These are phyloP conservation scores for Petrocephalus microphthalmus DNA, from an alignment of 2,113 vertebrate species.

Conservation along the genomic window DNA sequence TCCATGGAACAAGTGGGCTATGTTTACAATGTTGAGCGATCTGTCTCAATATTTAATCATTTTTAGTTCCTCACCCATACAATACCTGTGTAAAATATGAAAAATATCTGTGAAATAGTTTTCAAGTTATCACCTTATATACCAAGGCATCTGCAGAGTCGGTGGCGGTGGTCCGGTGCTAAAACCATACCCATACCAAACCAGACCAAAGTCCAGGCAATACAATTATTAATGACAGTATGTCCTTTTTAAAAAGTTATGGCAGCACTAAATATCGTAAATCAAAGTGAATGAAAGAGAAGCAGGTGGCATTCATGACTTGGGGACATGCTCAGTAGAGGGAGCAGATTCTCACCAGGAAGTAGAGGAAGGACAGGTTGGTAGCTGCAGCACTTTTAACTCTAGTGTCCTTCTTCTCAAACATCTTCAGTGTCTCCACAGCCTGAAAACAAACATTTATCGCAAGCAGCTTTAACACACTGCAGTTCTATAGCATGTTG, in stretches of 20 bases:
- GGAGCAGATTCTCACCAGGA: slow-evolving; percentile 82
- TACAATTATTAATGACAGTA: neutral
- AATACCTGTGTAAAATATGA: too few species aligned
- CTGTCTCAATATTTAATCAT: too few species aligned
- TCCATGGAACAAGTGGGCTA: too few species aligned
- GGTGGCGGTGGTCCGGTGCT: too few species aligned
- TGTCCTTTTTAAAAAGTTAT: neutral
- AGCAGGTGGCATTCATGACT: slow-evolving; percentile 93
- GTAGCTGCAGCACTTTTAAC: slow-evolving; percentile 94
- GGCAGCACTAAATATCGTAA: slow-evolving; percentile 53
- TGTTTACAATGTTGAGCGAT: too few species aligned
- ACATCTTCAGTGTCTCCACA: slow-evolving; percentile 87
- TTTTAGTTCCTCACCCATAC: too few species aligned
- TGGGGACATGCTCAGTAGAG: slow-evolving; percentile 77
- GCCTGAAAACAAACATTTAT: slow-evolving; percentile 1
- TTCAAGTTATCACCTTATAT: too few species aligned
- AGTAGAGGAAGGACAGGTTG: slow-evolving; percentile 90
- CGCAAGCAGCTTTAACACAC: neutral
- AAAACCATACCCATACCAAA: too few species aligned
- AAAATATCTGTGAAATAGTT: too few species aligned
- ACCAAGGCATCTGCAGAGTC: too few species aligned
- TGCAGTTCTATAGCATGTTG: neutral
- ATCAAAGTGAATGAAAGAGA: slow-evolving; percentile 82
- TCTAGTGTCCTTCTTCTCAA: slow-evolving; percentile 94
- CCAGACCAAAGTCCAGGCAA: too few species aligned